These are phyloP conservation scores for Serripes groenlandicus DNA, from an alignment of 2,888 invertebrate genomes.

Conservation along the genomic window DNA sequence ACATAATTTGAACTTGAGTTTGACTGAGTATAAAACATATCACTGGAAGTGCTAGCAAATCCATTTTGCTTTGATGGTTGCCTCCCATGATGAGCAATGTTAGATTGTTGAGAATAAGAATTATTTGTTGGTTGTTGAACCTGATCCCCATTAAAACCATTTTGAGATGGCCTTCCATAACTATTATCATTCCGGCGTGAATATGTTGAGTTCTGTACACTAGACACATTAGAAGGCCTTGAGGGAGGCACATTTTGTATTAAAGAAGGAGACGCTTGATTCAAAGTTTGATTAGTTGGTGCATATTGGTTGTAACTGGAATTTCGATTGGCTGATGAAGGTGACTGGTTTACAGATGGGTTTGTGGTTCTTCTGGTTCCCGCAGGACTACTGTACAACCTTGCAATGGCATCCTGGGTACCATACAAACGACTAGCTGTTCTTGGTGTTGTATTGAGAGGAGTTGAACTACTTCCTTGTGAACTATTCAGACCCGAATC, in stretches of 20 bases:
- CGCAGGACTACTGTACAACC: conserved; percentile 71
- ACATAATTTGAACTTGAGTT: conserved; percentile 20
- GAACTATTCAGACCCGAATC: conserved; percentile 65
- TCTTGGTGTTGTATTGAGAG: conserved; percentile 48
- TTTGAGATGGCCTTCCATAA: conserved; percentile 18
- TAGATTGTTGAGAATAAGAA: conserved; percentile 1
- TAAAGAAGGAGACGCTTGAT: conserved; percentile 24
- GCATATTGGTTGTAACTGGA: conserved; percentile 33
- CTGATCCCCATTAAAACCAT: neutral
- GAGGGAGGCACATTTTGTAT: conserved; percentile 9
- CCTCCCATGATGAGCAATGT: neutral
- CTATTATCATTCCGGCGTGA: conserved; percentile 4
- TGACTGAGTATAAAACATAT: conserved; percentile 41
- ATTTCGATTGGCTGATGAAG: conserved; percentile 47
- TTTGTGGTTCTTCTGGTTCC: conserved; percentile 36
- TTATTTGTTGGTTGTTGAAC: neutral
- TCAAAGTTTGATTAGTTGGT: conserved; percentile 27
- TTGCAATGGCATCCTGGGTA: conserved; percentile 71
- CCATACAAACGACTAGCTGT: conserved; percentile 58
- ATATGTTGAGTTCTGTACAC: conserved; percentile 6
- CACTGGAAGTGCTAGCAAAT: conserved; percentile 35
- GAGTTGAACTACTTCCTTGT: conserved; percentile 50
- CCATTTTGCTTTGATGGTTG: conserved; percentile 28
- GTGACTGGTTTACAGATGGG: conserved; percentile 40
- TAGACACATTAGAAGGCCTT: conserved; percentile 14